phyloP scores from a whole-genome alignment of 2,797 vertebrate genomes.

The Mallotus villosus region DNA sequence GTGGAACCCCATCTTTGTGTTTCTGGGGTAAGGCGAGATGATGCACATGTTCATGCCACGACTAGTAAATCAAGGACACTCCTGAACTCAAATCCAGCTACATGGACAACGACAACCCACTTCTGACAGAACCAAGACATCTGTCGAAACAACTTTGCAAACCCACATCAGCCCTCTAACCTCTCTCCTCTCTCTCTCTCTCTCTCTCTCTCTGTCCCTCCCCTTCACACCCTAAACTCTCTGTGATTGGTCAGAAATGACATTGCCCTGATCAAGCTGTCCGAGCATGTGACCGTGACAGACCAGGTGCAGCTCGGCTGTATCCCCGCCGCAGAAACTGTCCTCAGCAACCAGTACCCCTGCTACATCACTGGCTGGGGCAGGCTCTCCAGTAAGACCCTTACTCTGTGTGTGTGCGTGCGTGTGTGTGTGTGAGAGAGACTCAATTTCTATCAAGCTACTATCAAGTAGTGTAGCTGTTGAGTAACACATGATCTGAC shows the following conservation, averaged over 20 bases:
- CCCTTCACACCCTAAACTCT: conserved; percentile 1
- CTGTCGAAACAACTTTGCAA: not conserved
- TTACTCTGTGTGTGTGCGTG: conserved; percentile 2
- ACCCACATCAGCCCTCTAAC: not conserved
- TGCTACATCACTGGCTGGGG: conserved; percentile 83
- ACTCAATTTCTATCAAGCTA: too few species aligned
- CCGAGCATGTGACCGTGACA: conserved; percentile 73
- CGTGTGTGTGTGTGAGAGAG: conserved; percentile 6
- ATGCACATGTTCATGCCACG: too few species aligned
- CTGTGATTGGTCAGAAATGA: conserved; percentile 65
- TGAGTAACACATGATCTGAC: conserved; percentile 39
- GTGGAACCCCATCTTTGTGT: conserved; percentile 74
- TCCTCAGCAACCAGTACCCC: conserved; percentile 72
- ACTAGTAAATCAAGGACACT: too few species aligned
- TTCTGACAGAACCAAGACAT: too few species aligned
- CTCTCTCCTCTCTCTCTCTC: conserved; percentile 5
- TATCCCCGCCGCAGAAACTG: conserved; percentile 64
- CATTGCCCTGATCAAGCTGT: conserved; percentile 80
- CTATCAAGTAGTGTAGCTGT: too few species aligned
- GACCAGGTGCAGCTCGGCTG: conserved; percentile 72
- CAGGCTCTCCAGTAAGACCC: conserved; percentile 71
- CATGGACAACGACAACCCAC: not conserved
- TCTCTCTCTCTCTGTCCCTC: not conserved
- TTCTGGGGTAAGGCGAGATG: conserved; percentile 62
- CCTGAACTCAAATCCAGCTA: not conserved